Evolutionary conservation across 2,888 invertebrate species (phyloP).

Genomic region (Ochropleura leucogaster): DNA sequence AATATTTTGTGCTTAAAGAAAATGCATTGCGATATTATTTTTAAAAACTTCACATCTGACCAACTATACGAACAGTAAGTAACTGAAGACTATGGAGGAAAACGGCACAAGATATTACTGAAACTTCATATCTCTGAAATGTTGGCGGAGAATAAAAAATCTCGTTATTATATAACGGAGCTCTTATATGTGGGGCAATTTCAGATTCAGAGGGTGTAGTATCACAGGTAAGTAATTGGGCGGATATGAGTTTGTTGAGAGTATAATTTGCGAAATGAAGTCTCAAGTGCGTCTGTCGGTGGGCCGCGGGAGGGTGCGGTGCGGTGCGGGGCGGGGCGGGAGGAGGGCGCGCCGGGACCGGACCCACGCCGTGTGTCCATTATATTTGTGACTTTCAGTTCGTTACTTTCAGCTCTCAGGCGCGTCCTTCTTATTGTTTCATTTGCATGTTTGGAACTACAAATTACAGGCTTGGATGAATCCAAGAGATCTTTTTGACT

Average conservation of each 20-base stretch:
- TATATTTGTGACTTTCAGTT: conserved; percentile 23
- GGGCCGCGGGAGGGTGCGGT: background rate
- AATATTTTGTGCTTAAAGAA: conserved; percentile 5
- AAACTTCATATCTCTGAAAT: conserved; percentile 30
- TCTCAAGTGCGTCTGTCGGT: conserved; percentile 47
- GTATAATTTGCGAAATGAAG: conserved; percentile 67
- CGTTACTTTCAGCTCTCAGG: conserved; percentile 5
- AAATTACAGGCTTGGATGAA: background rate
- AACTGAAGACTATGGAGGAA: background rate
- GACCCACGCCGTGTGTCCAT: conserved; percentile 13
- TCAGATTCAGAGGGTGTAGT: conserved; percentile 61
- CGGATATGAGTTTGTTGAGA: conserved; percentile 67
- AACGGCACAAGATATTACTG: conserved; percentile 13
- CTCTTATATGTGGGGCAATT: conserved; percentile 57
- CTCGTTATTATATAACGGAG: conserved; percentile 43
- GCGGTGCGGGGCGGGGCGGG: background rate
- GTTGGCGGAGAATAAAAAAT: conserved; percentile 49
- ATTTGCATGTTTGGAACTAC: conserved; percentile 9
- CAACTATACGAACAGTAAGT: conserved; percentile 4
- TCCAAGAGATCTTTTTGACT: too few relatives aligned
- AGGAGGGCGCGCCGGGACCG: background rate
- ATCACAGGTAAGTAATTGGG: conserved; percentile 66
- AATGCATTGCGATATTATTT: conserved; percentile 4
- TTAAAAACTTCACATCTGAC: background rate
- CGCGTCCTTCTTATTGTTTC: conserved; percentile 15